Percentiles rank a stretch among this genome's conserved stretches.
phyloP scores from a whole-genome alignment of 2,797 vertebrate genomes.

The Apogon hyalosoma region DNA sequence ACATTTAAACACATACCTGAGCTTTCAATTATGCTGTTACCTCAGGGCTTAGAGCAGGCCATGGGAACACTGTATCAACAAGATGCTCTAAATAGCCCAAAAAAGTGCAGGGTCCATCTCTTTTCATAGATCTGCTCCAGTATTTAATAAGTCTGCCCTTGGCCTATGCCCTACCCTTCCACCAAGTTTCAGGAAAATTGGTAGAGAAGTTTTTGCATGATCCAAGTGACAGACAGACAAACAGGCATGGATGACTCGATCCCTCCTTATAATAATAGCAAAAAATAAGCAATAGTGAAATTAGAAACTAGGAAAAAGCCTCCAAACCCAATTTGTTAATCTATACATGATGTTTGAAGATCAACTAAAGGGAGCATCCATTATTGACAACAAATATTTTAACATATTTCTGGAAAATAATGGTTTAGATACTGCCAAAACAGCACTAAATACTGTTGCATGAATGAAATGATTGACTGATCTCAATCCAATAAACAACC shows the following conservation, averaged over 20 bases:
- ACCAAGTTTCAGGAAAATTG: too few species aligned
- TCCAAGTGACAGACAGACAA: too few species aligned
- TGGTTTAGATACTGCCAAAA: neutral
- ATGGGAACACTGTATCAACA: conserved; percentile 4
- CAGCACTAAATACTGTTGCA: too few species aligned
- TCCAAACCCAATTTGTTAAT: neutral
- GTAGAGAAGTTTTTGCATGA: too few species aligned
- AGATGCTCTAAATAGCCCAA: neutral
- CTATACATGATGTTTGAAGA: neutral
- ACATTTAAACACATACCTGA: conserved; percentile 12
- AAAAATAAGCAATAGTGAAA: conserved; percentile 5
- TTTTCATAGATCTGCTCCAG: too few species aligned
- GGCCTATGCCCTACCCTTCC: too few species aligned
- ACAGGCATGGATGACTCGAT: too few species aligned
- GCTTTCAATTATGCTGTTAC: neutral
- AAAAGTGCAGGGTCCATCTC: neutral
- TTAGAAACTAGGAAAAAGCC: neutral
- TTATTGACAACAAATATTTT: neutral
- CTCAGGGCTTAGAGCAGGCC: neutral
- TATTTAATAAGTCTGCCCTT: too few species aligned
- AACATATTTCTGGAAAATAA: neutral
- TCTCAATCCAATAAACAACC: neutral
- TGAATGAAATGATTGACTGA: neutral
- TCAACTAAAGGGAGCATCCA: neutral
- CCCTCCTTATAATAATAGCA: neutral